phyloP scores from a whole-genome alignment of 2,888 invertebrate species.

The Pseudeuparius sepicola region DNA sequence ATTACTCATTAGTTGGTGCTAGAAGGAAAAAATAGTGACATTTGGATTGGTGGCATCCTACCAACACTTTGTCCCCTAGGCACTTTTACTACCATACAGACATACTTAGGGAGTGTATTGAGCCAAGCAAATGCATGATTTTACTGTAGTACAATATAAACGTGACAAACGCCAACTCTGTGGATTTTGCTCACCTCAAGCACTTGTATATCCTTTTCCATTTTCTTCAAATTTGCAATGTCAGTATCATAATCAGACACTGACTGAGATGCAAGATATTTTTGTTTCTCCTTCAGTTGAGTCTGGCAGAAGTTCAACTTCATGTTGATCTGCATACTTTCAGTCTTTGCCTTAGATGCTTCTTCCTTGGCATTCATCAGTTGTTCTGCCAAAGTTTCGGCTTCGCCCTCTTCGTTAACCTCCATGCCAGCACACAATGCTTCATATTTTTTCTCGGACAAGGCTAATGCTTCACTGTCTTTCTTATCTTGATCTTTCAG shows the following conservation, averaged over 20 bases:
- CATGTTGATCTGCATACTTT: constrained; percentile 69
- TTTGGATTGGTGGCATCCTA: not conserved
- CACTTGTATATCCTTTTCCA: constrained; percentile 46
- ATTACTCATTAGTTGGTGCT: too few species aligned
- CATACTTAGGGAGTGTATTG: too few species aligned
- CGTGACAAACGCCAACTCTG: too few species aligned
- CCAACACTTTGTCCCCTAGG: too few species aligned
- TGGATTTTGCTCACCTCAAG: constrained; percentile 48
- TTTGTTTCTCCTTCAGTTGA: constrained; percentile 54
- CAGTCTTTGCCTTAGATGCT: constrained; percentile 64
- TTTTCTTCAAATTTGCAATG: constrained; percentile 46
- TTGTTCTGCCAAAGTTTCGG: constrained; percentile 81
- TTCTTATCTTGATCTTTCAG: constrained; percentile 56
- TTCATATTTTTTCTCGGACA: constrained; percentile 71
- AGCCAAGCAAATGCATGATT: too few species aligned
- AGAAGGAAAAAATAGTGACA: too few species aligned
- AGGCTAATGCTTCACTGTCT: constrained; percentile 56
- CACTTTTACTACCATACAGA: too few species aligned
- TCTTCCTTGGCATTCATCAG: constrained; percentile 72
- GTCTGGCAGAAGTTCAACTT: constrained; percentile 54
- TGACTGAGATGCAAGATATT: constrained; percentile 56
- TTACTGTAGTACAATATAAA: too few species aligned
- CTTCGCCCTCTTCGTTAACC: constrained; percentile 66
- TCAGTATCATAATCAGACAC: constrained; percentile 54
- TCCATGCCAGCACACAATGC: constrained; percentile 76